Percentiles rank a stretch among this genome's conserved stretches.
Evolutionary conservation across 2,888 invertebrate genomes (phyloP).

Genomic region (Drosophila buzzatii): DNA sequence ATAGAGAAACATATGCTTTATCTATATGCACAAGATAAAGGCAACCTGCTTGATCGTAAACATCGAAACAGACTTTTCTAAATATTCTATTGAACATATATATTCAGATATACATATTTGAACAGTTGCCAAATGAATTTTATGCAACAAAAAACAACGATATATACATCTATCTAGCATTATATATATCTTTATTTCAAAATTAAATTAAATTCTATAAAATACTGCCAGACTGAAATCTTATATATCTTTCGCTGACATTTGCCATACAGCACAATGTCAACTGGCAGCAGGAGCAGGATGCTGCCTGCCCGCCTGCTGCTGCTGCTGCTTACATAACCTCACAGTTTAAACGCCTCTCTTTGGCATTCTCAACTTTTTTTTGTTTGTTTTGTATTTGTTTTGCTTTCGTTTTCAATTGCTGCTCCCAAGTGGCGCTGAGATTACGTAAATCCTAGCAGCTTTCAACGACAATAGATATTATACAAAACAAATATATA

Average conservation of each 20-base stretch:
- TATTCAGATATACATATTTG: constrained; percentile 62
- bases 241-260: constrained; percentile 34
- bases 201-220: constrained; percentile 31
- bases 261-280: constrained; percentile 45
- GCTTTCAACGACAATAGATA: constrained; percentile 43
- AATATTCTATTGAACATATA: constrained; percentile 52
- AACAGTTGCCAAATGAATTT: constrained; percentile 74
- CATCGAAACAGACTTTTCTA: constrained; percentile 37
- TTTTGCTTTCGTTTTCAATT: constrained; percentile 54
- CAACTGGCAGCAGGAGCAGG: constrained; percentile 33
- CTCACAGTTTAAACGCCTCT: constrained; percentile 9
- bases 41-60: constrained; percentile 54
- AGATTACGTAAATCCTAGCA: constrained; percentile 69
- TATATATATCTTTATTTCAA: constrained; percentile 35
- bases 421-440: constrained; percentile 49
- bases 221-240: constrained; percentile 17
- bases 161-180: constrained; percentile 6
- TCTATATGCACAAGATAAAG: constrained; percentile 9
- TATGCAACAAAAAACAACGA: constrained; percentile 56
- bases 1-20: constrained; percentile 10
- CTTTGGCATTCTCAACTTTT: constrained; percentile 18
- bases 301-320: constrained; percentile 8
- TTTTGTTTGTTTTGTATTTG: constrained; percentile 7
- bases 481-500: constrained; percentile 26
- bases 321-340: constrained; percentile 42